Evolutionary conservation across 2,113 vertebrate genomes (phyloP).

Genomic region (Dromiciops gliroides): DNA sequence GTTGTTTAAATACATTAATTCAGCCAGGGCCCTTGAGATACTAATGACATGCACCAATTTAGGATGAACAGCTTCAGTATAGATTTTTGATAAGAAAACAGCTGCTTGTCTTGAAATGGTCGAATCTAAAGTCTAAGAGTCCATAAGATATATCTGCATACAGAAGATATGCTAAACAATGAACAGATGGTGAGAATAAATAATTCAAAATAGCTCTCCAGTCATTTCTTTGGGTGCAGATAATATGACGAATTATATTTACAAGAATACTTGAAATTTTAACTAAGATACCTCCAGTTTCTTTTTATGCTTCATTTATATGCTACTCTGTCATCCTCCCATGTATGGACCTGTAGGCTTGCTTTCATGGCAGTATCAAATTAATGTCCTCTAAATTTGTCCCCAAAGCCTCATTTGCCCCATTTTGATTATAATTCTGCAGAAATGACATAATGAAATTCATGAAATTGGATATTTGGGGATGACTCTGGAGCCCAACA

Average conservation of each 20-base stretch:
- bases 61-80: conserved; percentile 72
- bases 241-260: conserved; percentile 54
- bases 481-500: not conserved
- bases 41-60: conserved; percentile 79
- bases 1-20: conserved; percentile 66
- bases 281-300: conserved; percentile 14
- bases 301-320: not conserved
- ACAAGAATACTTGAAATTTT: conserved; percentile 67
- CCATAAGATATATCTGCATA: conserved; percentile 68
- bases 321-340: not conserved
- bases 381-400: not conserved
- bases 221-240: conserved; percentile 73
- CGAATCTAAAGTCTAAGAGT: conserved; percentile 72
- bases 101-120: conserved; percentile 77
- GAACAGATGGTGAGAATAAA: conserved; percentile 82
- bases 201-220: conserved; percentile 72
- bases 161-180: conserved; percentile 69
- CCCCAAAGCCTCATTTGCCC: not conserved
- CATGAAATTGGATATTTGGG: not conserved
- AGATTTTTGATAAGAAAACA: conserved; percentile 82
- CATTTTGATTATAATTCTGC: not conserved
- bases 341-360: not conserved
- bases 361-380: not conserved
- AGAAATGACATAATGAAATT: not conserved
- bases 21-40: conserved; percentile 65